phyloP scores from a whole-genome alignment of 2,797 vertebrate species.

The Pangasius djambal region DNA sequence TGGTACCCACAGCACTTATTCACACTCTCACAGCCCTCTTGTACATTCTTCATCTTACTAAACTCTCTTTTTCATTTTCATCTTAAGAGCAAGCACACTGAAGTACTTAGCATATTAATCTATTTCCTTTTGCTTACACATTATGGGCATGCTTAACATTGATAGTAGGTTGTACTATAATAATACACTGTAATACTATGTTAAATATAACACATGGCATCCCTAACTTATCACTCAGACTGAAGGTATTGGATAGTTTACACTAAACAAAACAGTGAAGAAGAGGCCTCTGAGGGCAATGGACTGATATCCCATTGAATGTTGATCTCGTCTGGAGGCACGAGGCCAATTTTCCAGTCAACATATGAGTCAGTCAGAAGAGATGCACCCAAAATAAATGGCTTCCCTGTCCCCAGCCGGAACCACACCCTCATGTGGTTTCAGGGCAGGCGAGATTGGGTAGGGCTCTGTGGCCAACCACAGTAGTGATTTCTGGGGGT shows the following conservation, averaged over 20 bases:
- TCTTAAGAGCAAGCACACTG: neutral
- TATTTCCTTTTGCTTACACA: neutral
- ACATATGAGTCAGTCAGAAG: conserved; percentile 94
- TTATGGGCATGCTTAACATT: neutral
- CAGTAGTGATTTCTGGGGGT: conserved; percentile 70
- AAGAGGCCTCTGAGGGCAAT: conserved; percentile 64
- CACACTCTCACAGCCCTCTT: conserved; percentile 76
- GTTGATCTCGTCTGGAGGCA: conserved; percentile 76
- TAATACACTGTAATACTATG: neutral
- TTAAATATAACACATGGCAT: neutral
- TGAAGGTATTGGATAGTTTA: conserved; percentile 1
- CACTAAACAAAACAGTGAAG: conserved; percentile 52
- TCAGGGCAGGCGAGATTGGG: conserved; percentile 81
- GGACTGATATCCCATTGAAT: conserved; percentile 80
- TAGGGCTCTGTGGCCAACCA: conserved; percentile 69
- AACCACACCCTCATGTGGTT: conserved; percentile 93
- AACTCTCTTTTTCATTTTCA: conserved; percentile 67
- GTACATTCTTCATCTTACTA: conserved; percentile 75
- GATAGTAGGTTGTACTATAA: neutral
- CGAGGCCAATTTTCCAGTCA: conserved; percentile 91
- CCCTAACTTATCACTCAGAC: neutral
- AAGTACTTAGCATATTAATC: neutral
- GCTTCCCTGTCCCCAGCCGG: conserved; percentile 89
- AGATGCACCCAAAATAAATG: conserved; percentile 96
- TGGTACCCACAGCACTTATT: conserved; percentile 64